Percentiles rank a stretch among this genome's conserved stretches.
phyloP scores from a whole-genome alignment of 2,888 invertebrate genomes.

The Troides aeacus region DNA sequence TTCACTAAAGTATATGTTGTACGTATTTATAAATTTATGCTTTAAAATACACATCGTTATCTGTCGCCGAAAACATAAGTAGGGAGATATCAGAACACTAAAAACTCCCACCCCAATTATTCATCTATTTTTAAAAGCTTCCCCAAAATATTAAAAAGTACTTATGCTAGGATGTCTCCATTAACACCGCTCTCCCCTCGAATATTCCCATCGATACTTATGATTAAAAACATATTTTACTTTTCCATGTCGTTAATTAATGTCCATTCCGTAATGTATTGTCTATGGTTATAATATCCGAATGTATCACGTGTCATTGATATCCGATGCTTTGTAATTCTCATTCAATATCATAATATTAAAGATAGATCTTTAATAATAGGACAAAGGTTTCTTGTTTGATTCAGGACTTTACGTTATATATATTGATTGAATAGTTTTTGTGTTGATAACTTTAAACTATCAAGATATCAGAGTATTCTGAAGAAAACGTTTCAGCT shows the following conservation, averaged over 20 bases:
- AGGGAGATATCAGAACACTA: constrained; percentile 44
- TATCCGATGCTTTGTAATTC: too few species aligned
- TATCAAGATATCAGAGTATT: too few species aligned
- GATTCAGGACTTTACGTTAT: too few species aligned
- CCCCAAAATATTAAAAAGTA: constrained; percentile 77
- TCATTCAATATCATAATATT: too few species aligned
- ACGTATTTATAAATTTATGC: neutral
- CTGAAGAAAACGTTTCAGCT: too few species aligned
- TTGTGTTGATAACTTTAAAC: too few species aligned
- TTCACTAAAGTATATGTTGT: constrained; percentile 10
- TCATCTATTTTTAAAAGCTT: constrained; percentile 66
- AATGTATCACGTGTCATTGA: too few species aligned
- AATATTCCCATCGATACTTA: constrained; percentile 55
- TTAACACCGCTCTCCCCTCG: constrained; percentile 62
- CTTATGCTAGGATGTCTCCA: constrained; percentile 74
- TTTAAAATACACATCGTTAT: constrained; percentile 9
- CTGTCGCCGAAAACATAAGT: constrained; percentile 33
- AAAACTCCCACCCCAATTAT: constrained; percentile 54
- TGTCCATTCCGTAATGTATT: too few species aligned
- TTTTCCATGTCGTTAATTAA: neutral
- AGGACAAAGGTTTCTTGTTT: too few species aligned
- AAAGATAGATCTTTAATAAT: too few species aligned
- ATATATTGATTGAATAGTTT: too few species aligned
- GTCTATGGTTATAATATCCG: too few species aligned
- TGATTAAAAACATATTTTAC: constrained; percentile 55